Evolutionary conservation across 2,113 vertebrate species (phyloP), one percentile per base, ranked within the genome.

Genomic region (Gymnorhina tibicen): DNA sequence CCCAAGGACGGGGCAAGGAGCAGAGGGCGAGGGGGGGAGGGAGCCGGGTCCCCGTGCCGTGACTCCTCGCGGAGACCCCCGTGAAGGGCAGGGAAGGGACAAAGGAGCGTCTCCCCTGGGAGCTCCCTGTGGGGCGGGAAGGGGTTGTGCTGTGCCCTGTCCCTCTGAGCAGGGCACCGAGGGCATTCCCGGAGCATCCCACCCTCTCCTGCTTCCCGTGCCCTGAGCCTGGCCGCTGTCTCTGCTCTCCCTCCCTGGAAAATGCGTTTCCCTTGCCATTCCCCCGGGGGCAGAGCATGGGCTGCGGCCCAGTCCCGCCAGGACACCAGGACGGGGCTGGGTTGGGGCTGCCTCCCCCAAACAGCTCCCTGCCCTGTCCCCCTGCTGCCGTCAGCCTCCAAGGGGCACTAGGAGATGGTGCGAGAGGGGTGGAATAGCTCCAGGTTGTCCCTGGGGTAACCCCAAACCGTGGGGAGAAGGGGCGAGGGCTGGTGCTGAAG

Each of bases 201-300:
- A 1, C 7, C 8, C 20, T 62, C 50, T 69, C 22, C 55, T 22
- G 12, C 46, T 18, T 4, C 11, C 63, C 1, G 0, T 16, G 33
- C 13, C 2, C 70, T 10, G 19, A 58, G 42, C 39, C 58, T 19
- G n/a, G 13, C 35, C 7, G 0, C 4, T 5, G 13, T 2, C 42
- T 3, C 2, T 0, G 19, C 11, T 60, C n/a, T 60, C 26, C 20
- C 59, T 16, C 37, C 52, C 22, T 17, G 46, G 9, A 21, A 74
- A 69, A 62, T 0, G 3, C 7, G 11, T 41, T 84, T 69, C 26
- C 9, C 28, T 72, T 4, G 6, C 26, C 28, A 20, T 9, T 47
- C 12, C 1, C 1, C 8, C 16, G 0, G 0, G 8, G 7, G 7
- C 13, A 39, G 35, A 52, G 10, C 0, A 0, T 2, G 18, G 64